phyloP scores from a whole-genome alignment of 2,113 vertebrate genomes.

The Lasiurus cinereus region DNA sequence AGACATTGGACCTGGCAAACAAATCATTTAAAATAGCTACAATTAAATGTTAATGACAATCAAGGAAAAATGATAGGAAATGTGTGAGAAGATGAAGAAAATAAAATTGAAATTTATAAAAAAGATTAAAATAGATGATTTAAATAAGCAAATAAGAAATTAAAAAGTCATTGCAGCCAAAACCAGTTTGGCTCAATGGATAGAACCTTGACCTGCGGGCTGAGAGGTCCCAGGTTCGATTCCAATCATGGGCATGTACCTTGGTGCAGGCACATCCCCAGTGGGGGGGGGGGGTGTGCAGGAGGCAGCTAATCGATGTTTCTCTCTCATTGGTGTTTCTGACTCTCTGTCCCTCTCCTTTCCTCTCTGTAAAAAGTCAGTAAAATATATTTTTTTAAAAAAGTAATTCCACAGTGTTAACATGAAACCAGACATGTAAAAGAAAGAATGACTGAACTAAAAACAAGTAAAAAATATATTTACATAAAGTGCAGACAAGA shows the following conservation, averaged over 20 bases:
- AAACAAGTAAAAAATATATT: background rate
- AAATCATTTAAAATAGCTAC: background rate
- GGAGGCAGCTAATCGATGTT: too few species aligned
- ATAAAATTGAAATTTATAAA: background rate
- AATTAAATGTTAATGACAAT: conserved; percentile 37
- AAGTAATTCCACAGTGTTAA: background rate
- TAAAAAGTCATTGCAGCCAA: background rate
- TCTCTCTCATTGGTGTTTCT: too few species aligned
- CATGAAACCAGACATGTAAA: background rate
- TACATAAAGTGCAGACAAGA: background rate
- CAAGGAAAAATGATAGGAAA: background rate
- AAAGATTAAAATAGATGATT: background rate
- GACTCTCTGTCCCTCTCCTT: too few species aligned
- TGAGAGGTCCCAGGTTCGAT: too few species aligned
- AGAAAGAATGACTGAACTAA: background rate
- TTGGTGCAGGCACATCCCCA: too few species aligned
- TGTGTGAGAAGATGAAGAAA: background rate
- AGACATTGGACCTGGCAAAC: background rate
- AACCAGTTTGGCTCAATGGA: too few species aligned
- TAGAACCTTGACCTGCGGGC: too few species aligned
- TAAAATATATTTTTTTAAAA: too few species aligned
- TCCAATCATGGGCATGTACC: too few species aligned
- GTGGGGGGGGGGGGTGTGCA: too few species aligned
- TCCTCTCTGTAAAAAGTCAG: too few species aligned
- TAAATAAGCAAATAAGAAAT: background rate